Evolutionary conservation across 2,888 invertebrate species (phyloP).

Genomic region (Pandemis cinnamomeana): DNA sequence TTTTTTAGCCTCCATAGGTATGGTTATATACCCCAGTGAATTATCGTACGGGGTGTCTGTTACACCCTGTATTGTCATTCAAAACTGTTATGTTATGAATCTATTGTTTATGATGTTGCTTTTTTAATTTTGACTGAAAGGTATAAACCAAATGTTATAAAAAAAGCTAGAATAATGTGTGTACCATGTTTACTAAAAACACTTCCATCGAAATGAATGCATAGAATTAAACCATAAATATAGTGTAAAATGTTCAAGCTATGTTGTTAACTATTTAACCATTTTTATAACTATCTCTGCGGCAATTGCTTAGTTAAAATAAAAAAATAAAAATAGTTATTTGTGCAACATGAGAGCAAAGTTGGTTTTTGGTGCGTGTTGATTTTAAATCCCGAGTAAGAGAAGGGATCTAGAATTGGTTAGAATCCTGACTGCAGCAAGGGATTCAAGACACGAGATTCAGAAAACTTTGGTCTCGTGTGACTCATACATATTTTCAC

Average conservation of each 20-base stretch:
- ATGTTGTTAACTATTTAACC: neutral
- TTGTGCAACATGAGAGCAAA: no score
- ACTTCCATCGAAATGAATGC: constrained; percentile 11
- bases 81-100: neutral
- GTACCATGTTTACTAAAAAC: constrained; percentile 4
- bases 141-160: neutral
- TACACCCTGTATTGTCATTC: neutral
- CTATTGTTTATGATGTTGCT: neutral
- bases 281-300: neutral
- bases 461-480: no score
- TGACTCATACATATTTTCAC: no score
- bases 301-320: neutral
- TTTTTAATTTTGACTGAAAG: neutral
- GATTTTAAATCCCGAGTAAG: no score
- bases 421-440: no score
- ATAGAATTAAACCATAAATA: neutral
- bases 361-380: no score
- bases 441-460: no score
- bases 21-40: no score
- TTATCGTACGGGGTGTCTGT: no score
- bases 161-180: neutral
- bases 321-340: no score
- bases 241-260: constrained; percentile 2
- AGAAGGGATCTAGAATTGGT: no score
- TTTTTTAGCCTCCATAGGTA: no score